phyloP scores from a whole-genome alignment of 2,113 vertebrate genomes.

The Ranitomeya imitator region DNA sequence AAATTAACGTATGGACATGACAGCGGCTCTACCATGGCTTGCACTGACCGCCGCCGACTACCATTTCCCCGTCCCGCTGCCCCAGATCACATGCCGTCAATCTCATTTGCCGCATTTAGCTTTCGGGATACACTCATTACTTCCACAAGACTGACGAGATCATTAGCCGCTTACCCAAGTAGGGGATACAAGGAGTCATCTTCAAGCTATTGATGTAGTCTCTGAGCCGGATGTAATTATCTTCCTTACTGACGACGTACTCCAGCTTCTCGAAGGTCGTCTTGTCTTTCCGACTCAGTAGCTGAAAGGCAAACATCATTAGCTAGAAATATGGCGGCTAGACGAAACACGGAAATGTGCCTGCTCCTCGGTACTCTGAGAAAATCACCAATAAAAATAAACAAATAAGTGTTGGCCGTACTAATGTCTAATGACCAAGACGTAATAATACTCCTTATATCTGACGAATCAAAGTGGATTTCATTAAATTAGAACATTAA shows the following conservation, averaged over 20 bases:
- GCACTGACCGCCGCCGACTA: neutral
- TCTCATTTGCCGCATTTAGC: neutral
- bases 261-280: slow-evolving; percentile 94
- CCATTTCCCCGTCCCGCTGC: neutral
- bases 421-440: neutral
- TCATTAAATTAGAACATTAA: neutral
- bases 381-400: neutral
- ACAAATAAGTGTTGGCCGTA: neutral
- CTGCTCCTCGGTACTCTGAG: neutral
- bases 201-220: slow-evolving; percentile 97
- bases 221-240: slow-evolving; percentile 97
- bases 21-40: neutral
- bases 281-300: slow-evolving; percentile 96
- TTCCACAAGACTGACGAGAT: slow-evolving; percentile 1
- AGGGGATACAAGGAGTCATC: slow-evolving; percentile 98
- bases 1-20: neutral
- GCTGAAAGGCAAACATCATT: slow-evolving; percentile 68
- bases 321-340: neutral
- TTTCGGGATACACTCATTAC: neutral
- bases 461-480: neutral
- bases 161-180: slow-evolving; percentile 83
- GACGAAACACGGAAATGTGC: neutral
- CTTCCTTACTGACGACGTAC: slow-evolving; percentile 98
- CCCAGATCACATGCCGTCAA: neutral
- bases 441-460: neutral